Percentiles rank a stretch among this genome's conserved stretches.
Conservation (phyloP, 2,888 invertebrate species). For the Ethmia dodecea region DNA sequence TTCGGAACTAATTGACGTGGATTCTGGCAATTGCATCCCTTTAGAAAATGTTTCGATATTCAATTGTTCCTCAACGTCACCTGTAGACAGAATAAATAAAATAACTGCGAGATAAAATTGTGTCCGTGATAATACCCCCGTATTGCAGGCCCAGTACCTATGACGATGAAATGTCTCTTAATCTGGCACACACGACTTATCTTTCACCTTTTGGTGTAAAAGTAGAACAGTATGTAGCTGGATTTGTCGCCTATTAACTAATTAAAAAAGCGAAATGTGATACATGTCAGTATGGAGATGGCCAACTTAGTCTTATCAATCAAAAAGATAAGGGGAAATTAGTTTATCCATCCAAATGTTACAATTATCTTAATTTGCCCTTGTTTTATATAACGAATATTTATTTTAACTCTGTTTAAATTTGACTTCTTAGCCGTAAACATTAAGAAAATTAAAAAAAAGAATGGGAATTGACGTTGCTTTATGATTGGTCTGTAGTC, state of each 20-base stretch:
- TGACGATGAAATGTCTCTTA: not conserved
- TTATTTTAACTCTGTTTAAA: too few relatives aligned
- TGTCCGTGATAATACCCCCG: not conserved
- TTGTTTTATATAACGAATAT: too few relatives aligned
- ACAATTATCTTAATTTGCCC: too few relatives aligned
- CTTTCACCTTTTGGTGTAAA: slow-evolving; percentile 4
- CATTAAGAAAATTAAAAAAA: too few relatives aligned
- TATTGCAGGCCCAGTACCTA: not conserved
- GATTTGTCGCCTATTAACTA: not conserved
- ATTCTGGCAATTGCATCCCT: slow-evolving; percentile 2
- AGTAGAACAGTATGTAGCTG: slow-evolving; percentile 2
- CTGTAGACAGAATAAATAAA: slow-evolving; percentile 4
- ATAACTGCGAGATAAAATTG: not conserved
- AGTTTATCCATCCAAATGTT: not conserved
- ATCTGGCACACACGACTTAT: not conserved
- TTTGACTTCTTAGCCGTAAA: too few relatives aligned
- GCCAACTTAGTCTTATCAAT: not conserved
- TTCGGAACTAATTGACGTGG: not conserved
- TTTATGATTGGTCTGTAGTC: too few relatives aligned
- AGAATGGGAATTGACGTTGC: too few relatives aligned
- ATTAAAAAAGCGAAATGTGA: not conserved
- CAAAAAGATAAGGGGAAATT: not conserved
- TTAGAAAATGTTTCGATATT: slow-evolving; percentile 4
- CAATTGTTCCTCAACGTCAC: slow-evolving; percentile 2
- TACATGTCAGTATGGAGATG: not conserved